Percentiles rank a stretch among this genome's conserved stretches.
Conservation (phyloP, 2,113 vertebrate genomes). For the Mesocricetus auratus region DNA sequence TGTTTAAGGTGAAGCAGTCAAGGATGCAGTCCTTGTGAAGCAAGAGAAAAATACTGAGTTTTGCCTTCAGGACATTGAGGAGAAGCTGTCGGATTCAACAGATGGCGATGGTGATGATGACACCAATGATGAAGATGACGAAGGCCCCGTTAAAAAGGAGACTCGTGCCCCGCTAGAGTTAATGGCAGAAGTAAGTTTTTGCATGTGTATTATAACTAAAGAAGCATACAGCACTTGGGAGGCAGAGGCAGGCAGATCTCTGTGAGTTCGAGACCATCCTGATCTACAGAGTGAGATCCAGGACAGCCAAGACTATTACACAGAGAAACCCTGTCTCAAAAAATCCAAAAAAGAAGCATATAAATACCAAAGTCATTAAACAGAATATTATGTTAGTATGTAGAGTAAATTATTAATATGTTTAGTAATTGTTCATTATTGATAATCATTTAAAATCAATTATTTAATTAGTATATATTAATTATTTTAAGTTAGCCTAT, state of each 20-base stretch:
- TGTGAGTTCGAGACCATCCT: too few species aligned
- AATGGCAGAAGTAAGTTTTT: conserved; percentile 86
- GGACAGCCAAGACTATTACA: too few species aligned
- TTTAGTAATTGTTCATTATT: too few species aligned
- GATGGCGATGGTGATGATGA: conserved; percentile 71
- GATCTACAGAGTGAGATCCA: too few species aligned
- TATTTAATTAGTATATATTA: not conserved
- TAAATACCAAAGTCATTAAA: conserved; percentile 41
- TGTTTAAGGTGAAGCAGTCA: conserved; percentile 72
- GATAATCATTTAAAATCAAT: too few species aligned
- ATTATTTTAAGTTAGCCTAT: not conserved
- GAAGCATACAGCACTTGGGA: not conserved
- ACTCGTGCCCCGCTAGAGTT: conserved; percentile 86
- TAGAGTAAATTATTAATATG: not conserved
- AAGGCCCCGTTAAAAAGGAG: conserved; percentile 57
- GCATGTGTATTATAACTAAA: not conserved
- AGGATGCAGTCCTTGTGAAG: conserved; percentile 67
- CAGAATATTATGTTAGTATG: not conserved
- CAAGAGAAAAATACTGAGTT: conserved; percentile 44
- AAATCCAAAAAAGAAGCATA: not conserved
- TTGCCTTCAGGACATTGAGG: conserved; percentile 53
- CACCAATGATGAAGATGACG: conserved; percentile 64
- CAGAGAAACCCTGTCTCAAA: too few species aligned
- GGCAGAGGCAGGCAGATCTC: too few species aligned
- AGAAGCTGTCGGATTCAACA: conserved; percentile 66